Percentiles rank a stretch among this genome's conserved stretches.
Evolutionary conservation across 2,888 invertebrate species (phyloP).

Genomic region (Tanypteryx hageni): DNA sequence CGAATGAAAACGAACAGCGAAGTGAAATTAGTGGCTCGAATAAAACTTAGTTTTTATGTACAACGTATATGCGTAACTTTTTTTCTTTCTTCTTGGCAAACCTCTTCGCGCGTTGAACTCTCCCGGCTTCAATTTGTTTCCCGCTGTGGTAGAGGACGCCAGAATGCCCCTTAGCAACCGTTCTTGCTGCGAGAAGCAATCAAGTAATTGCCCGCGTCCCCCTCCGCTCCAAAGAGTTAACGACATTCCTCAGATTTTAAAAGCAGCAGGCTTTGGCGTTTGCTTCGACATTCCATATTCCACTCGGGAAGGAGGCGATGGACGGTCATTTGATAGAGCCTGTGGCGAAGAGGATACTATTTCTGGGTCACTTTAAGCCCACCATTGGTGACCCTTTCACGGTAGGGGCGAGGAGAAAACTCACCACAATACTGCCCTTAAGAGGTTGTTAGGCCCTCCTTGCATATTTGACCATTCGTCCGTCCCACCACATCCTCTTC

Average conservation of each 20-base stretch:
- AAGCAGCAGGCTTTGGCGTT: constrained; percentile 47
- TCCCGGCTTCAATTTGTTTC: neutral
- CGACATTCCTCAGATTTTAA: constrained; percentile 23
- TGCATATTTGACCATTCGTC: neutral
- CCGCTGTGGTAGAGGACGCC: neutral
- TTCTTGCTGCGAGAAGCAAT: neutral
- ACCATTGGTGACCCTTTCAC: neutral
- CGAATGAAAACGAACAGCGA: no score
- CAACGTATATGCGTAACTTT: neutral
- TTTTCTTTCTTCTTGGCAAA: neutral
- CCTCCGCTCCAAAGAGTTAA: neutral
- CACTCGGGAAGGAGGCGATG: neutral
- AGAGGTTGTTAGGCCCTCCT: constrained; percentile 18
- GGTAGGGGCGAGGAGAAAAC: neutral
- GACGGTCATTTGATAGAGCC: constrained; percentile 36
- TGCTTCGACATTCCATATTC: constrained; percentile 36
- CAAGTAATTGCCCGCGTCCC: constrained; percentile 10
- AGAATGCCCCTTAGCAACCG: constrained; percentile 32
- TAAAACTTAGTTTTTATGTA: neutral
- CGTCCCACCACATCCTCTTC: neutral
- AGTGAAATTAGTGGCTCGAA: no score
- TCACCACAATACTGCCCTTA: constrained; percentile 11
- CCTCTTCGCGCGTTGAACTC: neutral
- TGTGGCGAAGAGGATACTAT: constrained; percentile 23
- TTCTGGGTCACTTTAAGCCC: constrained; percentile 33